Evolutionary conservation across 2,797 vertebrate genomes (phyloP), one percentile per base, ranked within the genome.

Genomic region (Hypotaenidia okinawae): DNA sequence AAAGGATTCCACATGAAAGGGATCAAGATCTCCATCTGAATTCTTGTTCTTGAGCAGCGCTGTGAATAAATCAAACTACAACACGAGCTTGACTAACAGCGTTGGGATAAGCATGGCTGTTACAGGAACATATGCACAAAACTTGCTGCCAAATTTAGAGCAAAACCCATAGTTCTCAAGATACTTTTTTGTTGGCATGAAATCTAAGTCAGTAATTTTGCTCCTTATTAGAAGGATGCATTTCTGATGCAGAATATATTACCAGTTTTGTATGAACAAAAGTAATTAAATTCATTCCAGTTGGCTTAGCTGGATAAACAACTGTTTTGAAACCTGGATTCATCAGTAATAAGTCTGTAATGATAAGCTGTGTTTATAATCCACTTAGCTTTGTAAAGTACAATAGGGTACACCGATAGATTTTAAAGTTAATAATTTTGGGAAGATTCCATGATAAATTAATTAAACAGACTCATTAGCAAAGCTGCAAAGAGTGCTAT

Each of bases 251-350:
- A 30, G 81, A 69, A 95, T 62, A 72, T 11, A 55, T 88, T 91
- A 89, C 70, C 10, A 33, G 39, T 62, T 96, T 63, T 33, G 16
- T 64, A 76, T 67, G 87, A 90, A 80, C 68, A 87, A 81, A 90
- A 58, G 58, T 54, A 94, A 93, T 87, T 79, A 80, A 85, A 87
- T 86, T 83, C 25, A 94, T 94, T 94, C 73, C 77, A 67, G 41
- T n/a, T 95, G 64, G 91, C 83, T 96, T 94, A 94, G 73, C 54
- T 95, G 88, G 95, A 92, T 61, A 91, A 96, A 81, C 52, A 95
- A 93, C 64, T 87, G 80, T 80, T 94, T 84, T 86, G 73, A 92
- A 97, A 74, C 49, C 59, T 74, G 86, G 62, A 89, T 84, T 90
- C 61, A 73, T 75, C 54, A 75, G 57, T 6, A 89, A 0, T 14